These are phyloP conservation scores for Crambe crambe DNA, from an alignment of 37 sponge, comb jelly and placozoan species.

Conservation along the genomic window DNA sequence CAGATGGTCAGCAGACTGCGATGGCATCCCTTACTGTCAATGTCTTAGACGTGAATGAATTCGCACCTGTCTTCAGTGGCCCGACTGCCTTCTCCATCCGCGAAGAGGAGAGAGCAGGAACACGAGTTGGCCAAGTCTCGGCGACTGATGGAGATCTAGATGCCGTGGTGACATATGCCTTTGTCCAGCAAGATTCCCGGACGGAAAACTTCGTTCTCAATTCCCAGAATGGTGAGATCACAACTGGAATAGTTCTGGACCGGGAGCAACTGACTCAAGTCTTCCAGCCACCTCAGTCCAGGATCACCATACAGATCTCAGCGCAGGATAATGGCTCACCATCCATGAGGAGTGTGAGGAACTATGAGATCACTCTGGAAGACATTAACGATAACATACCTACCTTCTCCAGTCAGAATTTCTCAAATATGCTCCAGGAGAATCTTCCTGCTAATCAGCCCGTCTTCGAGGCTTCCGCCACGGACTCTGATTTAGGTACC, in stretches of 20 bases:
- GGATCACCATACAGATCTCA: not conserved
- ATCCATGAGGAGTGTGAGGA: not conserved
- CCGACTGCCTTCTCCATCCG: conserved; percentile 20
- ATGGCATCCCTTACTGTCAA: conserved; percentile 38
- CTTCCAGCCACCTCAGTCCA: conserved; percentile 32
- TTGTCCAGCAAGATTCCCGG: not conserved
- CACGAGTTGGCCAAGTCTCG: conserved; percentile 31
- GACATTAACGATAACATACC: conserved; percentile 73
- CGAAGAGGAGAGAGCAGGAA: conserved; percentile 40
- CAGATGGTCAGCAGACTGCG: conserved; percentile 36
- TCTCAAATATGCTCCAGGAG: conserved; percentile 15
- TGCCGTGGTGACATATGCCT: conserved; percentile 15
- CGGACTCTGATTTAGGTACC: conserved; percentile 40
- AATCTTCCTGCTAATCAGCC: conserved; percentile 4
- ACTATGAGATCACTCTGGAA: conserved; percentile 20
- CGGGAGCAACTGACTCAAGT: conserved; percentile 47
- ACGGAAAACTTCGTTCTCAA: conserved; percentile 30
- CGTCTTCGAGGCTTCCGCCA: conserved; percentile 25
- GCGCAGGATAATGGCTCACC: conserved; percentile 45
- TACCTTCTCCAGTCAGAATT: not conserved
- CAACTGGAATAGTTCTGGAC: conserved; percentile 50
- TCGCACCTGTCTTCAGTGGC: conserved; percentile 47
- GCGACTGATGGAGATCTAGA: conserved; percentile 55
- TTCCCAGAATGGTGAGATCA: conserved; percentile 57
- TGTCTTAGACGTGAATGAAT: conserved; percentile 84